A percentile compares a stretch with the other conserved stretches of the same genome.
Evolutionary conservation across 1,140 invertebrate genomes (phyloP).

Genomic region (Tetramorium parvispinum): DNA sequence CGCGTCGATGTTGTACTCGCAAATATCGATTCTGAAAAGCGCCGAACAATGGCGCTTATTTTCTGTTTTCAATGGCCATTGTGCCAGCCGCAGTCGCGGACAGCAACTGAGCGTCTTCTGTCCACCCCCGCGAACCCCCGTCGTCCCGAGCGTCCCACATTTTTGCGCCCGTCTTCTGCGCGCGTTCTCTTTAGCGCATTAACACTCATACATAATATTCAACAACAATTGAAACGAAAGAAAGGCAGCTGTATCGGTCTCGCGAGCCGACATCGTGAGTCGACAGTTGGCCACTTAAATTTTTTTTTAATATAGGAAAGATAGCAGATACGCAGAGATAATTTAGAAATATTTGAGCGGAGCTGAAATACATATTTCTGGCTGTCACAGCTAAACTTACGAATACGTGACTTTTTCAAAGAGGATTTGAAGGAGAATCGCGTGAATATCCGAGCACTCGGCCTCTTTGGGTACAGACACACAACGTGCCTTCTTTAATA

Average conservation of each 20-base stretch:
- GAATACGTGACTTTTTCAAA: background rate
- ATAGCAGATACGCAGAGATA: background rate
- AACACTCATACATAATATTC: conserved; percentile 34
- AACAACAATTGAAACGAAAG: conserved; percentile 15
- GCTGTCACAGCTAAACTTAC: background rate
- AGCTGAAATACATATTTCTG: background rate
- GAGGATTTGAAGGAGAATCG: background rate
- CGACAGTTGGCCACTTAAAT: background rate
- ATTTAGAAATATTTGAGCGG: background rate
- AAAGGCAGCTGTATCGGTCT: background rate
- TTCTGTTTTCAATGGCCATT: conserved; percentile 85
- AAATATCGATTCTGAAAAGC: conserved; percentile 86
- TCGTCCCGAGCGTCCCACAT: conserved; percentile 14
- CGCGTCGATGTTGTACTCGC: conserved; percentile 83
- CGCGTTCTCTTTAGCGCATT: conserved; percentile 26
- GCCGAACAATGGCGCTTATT: conserved; percentile 85
- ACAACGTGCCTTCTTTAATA: conserved; percentile 8
- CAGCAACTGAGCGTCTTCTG: conserved; percentile 67
- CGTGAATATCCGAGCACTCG: background rate
- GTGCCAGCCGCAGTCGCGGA: conserved; percentile 77
- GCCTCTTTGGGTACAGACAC: background rate
- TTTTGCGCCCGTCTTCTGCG: conserved; percentile 53
- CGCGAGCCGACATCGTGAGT: background rate
- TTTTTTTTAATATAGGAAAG: background rate
- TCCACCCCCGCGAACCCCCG: conserved; percentile 6